phyloP scores from a whole-genome alignment of 2,888 invertebrate species.

The Limulus polyphemus region DNA sequence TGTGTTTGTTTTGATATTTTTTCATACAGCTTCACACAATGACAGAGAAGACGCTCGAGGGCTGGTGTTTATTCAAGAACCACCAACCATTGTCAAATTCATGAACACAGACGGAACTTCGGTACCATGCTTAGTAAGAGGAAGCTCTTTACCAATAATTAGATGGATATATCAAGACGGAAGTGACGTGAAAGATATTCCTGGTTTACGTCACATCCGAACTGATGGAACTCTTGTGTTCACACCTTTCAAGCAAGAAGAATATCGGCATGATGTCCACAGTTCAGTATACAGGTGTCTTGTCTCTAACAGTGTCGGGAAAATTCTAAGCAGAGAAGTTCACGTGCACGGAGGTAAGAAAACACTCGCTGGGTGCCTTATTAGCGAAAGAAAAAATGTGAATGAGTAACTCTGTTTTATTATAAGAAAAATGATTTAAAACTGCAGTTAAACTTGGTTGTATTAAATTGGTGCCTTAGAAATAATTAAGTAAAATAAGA shows the following conservation, averaged over 20 bases:
- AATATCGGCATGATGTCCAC: slow-evolving; percentile 85
- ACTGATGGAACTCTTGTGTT: slow-evolving; percentile 74
- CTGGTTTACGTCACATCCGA: slow-evolving; percentile 21
- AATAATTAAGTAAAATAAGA: too few species aligned
- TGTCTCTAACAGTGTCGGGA: slow-evolving; percentile 76
- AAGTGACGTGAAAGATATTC: slow-evolving; percentile 15
- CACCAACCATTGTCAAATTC: slow-evolving; percentile 20
- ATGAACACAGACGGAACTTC: slow-evolving; percentile 23
- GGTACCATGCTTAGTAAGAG: slow-evolving; percentile 23
- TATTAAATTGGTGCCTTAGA: too few species aligned
- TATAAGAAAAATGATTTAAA: too few species aligned
- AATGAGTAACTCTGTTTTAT: too few species aligned
- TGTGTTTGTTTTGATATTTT: too few species aligned
- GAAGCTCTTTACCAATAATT: slow-evolving; percentile 15
- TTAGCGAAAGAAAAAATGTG: too few species aligned
- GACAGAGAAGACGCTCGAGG: too few species aligned
- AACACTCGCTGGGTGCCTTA: too few species aligned
- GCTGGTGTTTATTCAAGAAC: slow-evolving; percentile 14
- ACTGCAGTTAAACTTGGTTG: too few species aligned
- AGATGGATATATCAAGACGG: slow-evolving; percentile 24
- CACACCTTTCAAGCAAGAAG: slow-evolving; percentile 84
- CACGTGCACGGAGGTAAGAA: slow-evolving; percentile 83
- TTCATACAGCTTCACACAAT: too few species aligned
- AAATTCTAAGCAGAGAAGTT: slow-evolving; percentile 79
- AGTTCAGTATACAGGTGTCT: slow-evolving; percentile 86